Base-by-base conservation (phyloP, 1,140 invertebrate genomes). In the Leptoteleia sp. region DNA sequence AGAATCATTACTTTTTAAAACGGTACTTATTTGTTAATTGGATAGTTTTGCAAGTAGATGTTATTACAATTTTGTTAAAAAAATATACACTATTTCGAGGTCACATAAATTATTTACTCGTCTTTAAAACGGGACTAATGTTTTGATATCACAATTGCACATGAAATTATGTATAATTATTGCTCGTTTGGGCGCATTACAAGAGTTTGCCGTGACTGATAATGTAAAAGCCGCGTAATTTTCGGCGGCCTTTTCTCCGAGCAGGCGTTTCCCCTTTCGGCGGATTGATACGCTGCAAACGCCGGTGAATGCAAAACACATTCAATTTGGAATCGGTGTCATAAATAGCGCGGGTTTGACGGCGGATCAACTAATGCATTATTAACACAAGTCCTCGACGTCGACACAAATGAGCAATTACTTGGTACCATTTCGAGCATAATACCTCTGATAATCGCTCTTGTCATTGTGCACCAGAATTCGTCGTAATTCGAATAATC, bases 401-500 rank as follows among this genome's bases (percentile, higher is more conserved):
- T 33, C 48, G 50, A 50, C 48, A 54, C 52, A 71, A 73, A 62
- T 59, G 68, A 79, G 48, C 70, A 64, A 75, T 79, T 79, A 75
- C 50, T 70, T 59, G 62, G 61, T 59, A 67, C 38, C 29, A 61
- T 67, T 71, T 31, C 29, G 43, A 47, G 38, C 37, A 61, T 61
- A 78, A 78, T 67, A 43, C 61, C 50, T 1, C 17, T 27, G 40
- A 54, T 68, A 73, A 79, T 79, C 64, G 47, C 70, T 65, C 29
- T 75, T 64, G 65, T 70, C 48, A 57, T 57, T 65, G 48, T 37
- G 59, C 11, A 38, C 50, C 47, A 27, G 59, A 59, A 67, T 52
- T 75, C 62, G 55, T 67, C 70, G 48, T 70, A 65, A 71, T 72
- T 72, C 61, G 42, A 54, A 78, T 73, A 73, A 79, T 73, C 62